Evolutionary conservation across 2,113 vertebrate genomes (phyloP).

Genomic region (Bagarius yarrelli): DNA sequence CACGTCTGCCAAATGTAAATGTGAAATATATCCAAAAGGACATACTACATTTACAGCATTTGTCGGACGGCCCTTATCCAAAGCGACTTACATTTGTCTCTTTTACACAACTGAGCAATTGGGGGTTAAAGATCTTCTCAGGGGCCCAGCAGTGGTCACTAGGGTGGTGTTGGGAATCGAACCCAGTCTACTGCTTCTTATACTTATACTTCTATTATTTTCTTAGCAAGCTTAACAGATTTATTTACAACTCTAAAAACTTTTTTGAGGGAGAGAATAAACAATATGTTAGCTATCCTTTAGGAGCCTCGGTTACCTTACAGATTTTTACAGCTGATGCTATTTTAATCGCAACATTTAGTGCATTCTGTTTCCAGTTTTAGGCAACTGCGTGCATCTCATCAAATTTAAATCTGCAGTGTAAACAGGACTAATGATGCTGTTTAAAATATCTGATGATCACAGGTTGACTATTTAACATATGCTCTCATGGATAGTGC

Average conservation of each 20-base stretch:
- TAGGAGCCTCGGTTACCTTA: neutral
- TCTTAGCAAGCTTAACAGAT: neutral
- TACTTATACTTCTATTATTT: neutral
- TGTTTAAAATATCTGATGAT: neutral
- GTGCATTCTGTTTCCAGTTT: neutral
- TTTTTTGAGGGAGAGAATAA: neutral
- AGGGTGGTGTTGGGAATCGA: too few species aligned
- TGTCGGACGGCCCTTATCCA: too few species aligned
- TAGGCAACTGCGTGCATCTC: neutral
- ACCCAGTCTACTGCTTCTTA: too few species aligned
- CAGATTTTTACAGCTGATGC: neutral
- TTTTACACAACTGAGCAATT: too few species aligned
- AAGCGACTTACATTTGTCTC: too few species aligned
- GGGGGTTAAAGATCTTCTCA: too few species aligned
- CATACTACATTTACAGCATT: too few species aligned
- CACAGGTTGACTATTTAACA: neutral
- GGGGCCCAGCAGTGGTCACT: too few species aligned
- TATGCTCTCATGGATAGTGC: neutral
- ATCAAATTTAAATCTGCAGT: neutral
- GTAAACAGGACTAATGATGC: conserved; percentile 4
- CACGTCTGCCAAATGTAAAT: too few species aligned
- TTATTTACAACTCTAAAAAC: neutral
- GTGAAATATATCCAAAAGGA: too few species aligned
- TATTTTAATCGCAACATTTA: neutral
- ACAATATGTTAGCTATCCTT: neutral